Percentiles rank a stretch among this genome's conserved stretches.
These are phyloP conservation scores for Notothenia rossii DNA, from an alignment of 2,113 vertebrate species.

Conservation along the genomic window DNA sequence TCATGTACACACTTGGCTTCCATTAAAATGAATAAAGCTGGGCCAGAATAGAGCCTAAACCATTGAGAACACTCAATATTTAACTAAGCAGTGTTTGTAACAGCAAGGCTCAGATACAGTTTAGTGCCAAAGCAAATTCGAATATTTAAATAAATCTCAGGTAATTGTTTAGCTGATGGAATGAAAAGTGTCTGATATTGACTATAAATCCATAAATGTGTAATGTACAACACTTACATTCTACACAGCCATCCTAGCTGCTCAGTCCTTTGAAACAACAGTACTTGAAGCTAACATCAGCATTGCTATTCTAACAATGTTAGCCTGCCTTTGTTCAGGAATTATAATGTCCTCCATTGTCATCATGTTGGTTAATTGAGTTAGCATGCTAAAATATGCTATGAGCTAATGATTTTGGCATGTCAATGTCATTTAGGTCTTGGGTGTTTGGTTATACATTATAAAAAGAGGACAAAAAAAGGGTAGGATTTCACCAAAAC, in stretches of 20 bases:
- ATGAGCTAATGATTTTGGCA: not conserved
- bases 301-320: not conserved
- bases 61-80: constrained; percentile 9
- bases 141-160: not conserved
- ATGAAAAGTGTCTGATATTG: not conserved
- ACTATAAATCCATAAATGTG: too few relatives aligned
- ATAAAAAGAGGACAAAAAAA: not conserved
- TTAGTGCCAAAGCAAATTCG: not conserved
- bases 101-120: not conserved
- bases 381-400: not conserved
- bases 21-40: constrained; percentile 39
- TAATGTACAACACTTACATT: not conserved
- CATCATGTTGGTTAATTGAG: not conserved
- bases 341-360: not conserved
- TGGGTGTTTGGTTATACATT: not conserved
- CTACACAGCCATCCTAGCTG: not conserved
- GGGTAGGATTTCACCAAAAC: too few relatives aligned
- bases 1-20: constrained; percentile 54
- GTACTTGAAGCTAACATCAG: not conserved
- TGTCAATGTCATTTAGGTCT: not conserved
- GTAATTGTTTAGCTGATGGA: not conserved
- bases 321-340: not conserved
- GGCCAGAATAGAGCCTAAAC: constrained; percentile 1
- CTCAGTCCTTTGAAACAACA: not conserved
- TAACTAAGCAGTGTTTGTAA: not conserved